Evolutionary conservation across 2,113 vertebrate species (phyloP), one percentile per base, ranked within the genome.

Genomic region (Atractosteus spatula): DNA sequence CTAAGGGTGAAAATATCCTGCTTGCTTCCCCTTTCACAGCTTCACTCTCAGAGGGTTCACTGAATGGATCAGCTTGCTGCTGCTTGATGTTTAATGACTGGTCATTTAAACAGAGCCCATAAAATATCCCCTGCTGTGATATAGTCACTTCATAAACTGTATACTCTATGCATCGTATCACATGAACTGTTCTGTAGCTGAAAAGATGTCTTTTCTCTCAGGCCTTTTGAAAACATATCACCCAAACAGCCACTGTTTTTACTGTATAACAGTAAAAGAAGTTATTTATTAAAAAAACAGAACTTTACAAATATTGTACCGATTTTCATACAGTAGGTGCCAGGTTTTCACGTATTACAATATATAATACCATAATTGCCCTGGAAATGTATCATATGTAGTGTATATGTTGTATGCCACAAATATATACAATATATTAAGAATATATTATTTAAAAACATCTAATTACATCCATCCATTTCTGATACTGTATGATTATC

Each of bases 41-140:
- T 68, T 11, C 65, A 14, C 55, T 16, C 61, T 16, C 11, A 43
- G 17, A 62, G 77, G 82, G 78, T 77, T n/a, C 76, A 70, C 75
- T 74, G 59, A 73, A 79, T 80, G 72, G 41, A 73, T 76, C 81
- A 66, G 76, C 74, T 70, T 57, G 67, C 86, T 77, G 75, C 83
- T 56, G 74, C 85, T 86, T 90, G 85, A 88, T 82, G 82, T 89
- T 91, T 90, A 85, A 89, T 84, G 85, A 86, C 84, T 69, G 78
- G 81, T 87, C 84, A 87, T 89, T 92, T 89, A 88, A 90, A 84
- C 82, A 72, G 62, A 14, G 29, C 86, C 86, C 85, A 86, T 91
- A 91, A 92, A 90, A 85, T 73, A 77, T 77, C 78, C 83, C 86
- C 86, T 85, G 81, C 83, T 86, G 84, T 73, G 86, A 74, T 83